Evolutionary conservation across 30 jellyfish, hydroid and myxozoan genomes (phyloP).

Genomic region (Cassiopea xamachana): DNA sequence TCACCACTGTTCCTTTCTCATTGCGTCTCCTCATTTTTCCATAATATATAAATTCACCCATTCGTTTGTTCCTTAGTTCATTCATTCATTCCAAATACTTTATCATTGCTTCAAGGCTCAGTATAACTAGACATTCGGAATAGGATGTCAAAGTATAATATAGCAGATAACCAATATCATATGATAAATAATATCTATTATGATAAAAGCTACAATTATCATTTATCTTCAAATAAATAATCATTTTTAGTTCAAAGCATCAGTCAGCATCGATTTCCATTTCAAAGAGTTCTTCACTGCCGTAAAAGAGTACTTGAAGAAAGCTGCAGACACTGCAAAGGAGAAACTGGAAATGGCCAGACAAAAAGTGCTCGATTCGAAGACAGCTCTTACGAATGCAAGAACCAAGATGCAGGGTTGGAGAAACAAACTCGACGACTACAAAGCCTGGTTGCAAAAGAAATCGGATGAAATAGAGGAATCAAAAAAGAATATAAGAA

Average conservation of each 20-base stretch:
- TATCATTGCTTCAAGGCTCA: too few relatives aligned
- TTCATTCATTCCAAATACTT: too few relatives aligned
- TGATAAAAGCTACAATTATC: background rate
- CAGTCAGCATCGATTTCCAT: slow-evolving; percentile 32
- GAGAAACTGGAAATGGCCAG: slow-evolving; percentile 27
- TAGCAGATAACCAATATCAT: too few relatives aligned
- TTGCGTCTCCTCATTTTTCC: too few relatives aligned
- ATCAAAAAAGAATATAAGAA: slow-evolving; percentile 25
- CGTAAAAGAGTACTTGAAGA: slow-evolving; percentile 16
- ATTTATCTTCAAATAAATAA: background rate
- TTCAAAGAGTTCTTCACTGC: slow-evolving; percentile 41
- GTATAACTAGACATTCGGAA: too few relatives aligned
- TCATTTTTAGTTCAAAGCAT: slow-evolving; percentile 31
- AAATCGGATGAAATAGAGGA: slow-evolving; percentile 61
- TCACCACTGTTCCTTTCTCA: too few relatives aligned
- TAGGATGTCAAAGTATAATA: too few relatives aligned
- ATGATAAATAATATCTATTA: too few relatives aligned
- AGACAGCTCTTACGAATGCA: slow-evolving; percentile 46
- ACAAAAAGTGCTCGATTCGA: slow-evolving; percentile 24
- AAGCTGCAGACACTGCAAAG: slow-evolving; percentile 54
- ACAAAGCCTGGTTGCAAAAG: slow-evolving; percentile 22
- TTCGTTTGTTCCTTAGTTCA: too few relatives aligned
- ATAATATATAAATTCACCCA: too few relatives aligned
- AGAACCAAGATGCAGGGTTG: slow-evolving; percentile 62
- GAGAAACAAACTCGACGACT: slow-evolving; percentile 27